These are phyloP conservation scores for Notothenia rossii DNA, from an alignment of 2,113 vertebrate genomes.

Conservation along the genomic window DNA sequence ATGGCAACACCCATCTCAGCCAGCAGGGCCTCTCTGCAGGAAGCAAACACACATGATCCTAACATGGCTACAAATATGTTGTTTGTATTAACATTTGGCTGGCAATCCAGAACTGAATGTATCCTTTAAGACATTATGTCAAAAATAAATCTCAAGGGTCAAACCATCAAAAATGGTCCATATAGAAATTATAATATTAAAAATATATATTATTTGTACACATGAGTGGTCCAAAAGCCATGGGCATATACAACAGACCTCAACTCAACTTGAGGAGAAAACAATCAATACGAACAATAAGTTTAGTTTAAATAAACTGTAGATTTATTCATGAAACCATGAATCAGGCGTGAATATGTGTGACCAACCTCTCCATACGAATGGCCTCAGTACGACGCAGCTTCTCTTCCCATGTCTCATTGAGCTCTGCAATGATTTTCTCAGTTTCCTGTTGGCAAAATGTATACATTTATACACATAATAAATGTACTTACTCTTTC, in stretches of 20 bases:
- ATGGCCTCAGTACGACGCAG: conserved; percentile 95
- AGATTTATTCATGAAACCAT: too few species aligned
- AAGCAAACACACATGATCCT: conserved; percentile 1
- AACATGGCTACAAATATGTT: background rate
- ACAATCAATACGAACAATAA: too few species aligned
- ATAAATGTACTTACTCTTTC: background rate
- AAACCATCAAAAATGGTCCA: background rate
- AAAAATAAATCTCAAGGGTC: background rate
- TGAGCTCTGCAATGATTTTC: conserved; percentile 98
- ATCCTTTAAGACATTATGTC: background rate
- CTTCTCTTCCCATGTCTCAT: conserved; percentile 99
- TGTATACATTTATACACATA: background rate
- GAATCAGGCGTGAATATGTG: background rate
- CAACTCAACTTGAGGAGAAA: too few species aligned
- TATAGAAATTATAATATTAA: background rate
- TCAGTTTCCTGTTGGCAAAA: conserved; percentile 90
- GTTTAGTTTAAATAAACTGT: background rate
- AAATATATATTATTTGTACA: too few species aligned
- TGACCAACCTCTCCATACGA: conserved; percentile 93
- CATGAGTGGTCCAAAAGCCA: too few species aligned
- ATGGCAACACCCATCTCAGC: conserved; percentile 99
- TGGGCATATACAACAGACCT: too few species aligned
- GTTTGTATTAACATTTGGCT: background rate
- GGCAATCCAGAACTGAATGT: background rate
- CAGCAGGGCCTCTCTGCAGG: conserved; percentile 92